A percentile compares a stretch with the other conserved stretches of the same genome.
Evolutionary conservation across 2,113 vertebrate genomes (phyloP).

Genomic region (Carassius gibelio): DNA sequence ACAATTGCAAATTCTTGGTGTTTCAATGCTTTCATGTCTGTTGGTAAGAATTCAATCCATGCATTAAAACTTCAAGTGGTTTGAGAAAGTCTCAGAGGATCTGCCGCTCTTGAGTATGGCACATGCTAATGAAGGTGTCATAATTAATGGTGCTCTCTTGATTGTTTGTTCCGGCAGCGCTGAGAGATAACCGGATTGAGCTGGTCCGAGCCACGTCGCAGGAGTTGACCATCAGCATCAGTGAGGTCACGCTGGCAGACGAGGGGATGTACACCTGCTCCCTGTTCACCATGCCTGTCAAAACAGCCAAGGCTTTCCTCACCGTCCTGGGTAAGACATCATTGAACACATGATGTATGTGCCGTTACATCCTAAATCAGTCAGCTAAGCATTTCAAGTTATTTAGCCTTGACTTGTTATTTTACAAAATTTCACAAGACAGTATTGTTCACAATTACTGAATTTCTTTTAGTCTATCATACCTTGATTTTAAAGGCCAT

Average conservation of each 20-base stretch:
- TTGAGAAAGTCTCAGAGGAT: no score
- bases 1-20: neutral
- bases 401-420: neutral
- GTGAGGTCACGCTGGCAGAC: conserved; percentile 87
- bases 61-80: neutral
- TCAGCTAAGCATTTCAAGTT: neutral
- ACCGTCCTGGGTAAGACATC: conserved; percentile 89
- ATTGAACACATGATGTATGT: neutral
- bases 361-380: neutral
- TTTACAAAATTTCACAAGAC: neutral
- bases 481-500: no score
- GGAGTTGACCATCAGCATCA: conserved; percentile 96
- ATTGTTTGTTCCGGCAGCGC: conserved; percentile 74
- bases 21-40: neutral
- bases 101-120: neutral
- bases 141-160: neutral
- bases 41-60: neutral
- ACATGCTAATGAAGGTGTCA: conserved; percentile 29
- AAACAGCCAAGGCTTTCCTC: conserved; percentile 95
- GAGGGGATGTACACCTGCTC: conserved; percentile 98
- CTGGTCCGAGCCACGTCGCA: conserved; percentile 90
- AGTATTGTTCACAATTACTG: neutral
- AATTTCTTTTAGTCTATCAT: neutral
- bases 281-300: conserved; percentile 98
- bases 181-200: conserved; percentile 96